Conservation (phyloP, 2,797 vertebrate genomes). For the Decapterus maruadsi region DNA sequence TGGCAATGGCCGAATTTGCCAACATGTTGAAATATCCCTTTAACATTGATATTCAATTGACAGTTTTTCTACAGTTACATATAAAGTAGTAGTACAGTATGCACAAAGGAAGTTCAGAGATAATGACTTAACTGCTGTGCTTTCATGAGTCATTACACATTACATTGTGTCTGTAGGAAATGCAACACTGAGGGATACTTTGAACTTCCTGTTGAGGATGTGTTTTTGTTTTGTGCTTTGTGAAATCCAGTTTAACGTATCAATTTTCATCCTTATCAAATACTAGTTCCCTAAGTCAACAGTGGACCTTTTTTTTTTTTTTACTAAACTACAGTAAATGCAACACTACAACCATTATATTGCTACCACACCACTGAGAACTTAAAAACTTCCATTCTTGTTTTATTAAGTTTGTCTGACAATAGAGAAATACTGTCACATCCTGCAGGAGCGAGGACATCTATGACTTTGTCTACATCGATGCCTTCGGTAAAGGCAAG, state of each 20-base stretch:
- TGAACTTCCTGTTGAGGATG: background rate
- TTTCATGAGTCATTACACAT: background rate
- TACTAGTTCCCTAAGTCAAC: too few species aligned
- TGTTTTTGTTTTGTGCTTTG: background rate
- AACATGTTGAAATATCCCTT: too few species aligned
- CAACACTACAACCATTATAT: too few species aligned
- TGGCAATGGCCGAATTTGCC: too few species aligned
- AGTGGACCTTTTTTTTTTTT: too few species aligned
- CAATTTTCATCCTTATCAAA: background rate
- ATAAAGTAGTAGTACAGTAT: too few species aligned
- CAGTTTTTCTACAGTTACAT: background rate
- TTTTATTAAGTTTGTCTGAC: background rate
- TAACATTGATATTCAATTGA: too few species aligned
- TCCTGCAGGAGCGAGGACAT: conserved; percentile 90
- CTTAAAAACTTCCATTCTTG: background rate
- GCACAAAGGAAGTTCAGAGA: too few species aligned
- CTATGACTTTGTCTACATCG: conserved; percentile 95
- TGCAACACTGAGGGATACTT: background rate
- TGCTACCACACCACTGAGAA: background rate
- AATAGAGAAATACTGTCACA: background rate
- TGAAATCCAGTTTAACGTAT: background rate
- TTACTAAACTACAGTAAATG: too few species aligned
- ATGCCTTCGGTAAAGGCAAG: conserved; percentile 96
- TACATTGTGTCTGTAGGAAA: background rate
- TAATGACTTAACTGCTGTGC: too few species aligned